Evolutionary conservation across 2,888 invertebrate genomes (phyloP).

Genomic region (Drosophila anceps): DNA sequence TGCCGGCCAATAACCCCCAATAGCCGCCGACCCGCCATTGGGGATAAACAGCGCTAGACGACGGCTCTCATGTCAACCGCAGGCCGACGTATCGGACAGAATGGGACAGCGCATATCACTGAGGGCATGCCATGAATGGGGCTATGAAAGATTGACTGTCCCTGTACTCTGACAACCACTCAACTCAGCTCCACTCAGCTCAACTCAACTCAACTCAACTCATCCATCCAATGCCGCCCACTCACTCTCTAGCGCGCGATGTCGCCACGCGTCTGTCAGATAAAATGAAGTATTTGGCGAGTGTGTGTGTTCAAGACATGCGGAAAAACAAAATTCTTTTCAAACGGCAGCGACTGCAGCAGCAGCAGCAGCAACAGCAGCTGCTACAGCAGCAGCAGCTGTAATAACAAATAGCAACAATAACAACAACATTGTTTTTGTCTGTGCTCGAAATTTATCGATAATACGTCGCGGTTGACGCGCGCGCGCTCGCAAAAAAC

Average conservation of each 20-base stretch:
- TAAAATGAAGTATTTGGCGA: slow-evolving; percentile 76
- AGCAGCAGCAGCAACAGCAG: slow-evolving; percentile 41
- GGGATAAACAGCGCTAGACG: slow-evolving; percentile 50
- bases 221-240: slow-evolving; percentile 33
- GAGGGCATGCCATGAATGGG: slow-evolving; percentile 26
- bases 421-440: slow-evolving; percentile 67
- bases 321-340: slow-evolving; percentile 66
- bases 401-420: slow-evolving; percentile 37
- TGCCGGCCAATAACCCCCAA: slow-evolving; percentile 76
- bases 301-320: slow-evolving; percentile 54
- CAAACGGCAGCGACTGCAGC: slow-evolving; percentile 48
- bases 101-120: slow-evolving; percentile 12
- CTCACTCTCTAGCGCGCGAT: slow-evolving; percentile 17
- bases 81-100: slow-evolving; percentile 52
- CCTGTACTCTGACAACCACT: slow-evolving; percentile 53
- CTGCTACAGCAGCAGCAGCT: slow-evolving; percentile 32
- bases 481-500: slow-evolving; percentile 28
- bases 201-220: slow-evolving; percentile 26
- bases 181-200: slow-evolving; percentile 40
- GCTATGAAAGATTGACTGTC: slow-evolving; percentile 54
- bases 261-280: slow-evolving; percentile 65
- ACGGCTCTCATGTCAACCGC: slow-evolving; percentile 77
- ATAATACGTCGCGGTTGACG: slow-evolving; percentile 61
- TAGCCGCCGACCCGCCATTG: slow-evolving; percentile 32
- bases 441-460: slow-evolving; percentile 71